Evolutionary conservation across 1,140 invertebrate species (phyloP).

Genomic region (Daktulosphaira vitifoliae): DNA sequence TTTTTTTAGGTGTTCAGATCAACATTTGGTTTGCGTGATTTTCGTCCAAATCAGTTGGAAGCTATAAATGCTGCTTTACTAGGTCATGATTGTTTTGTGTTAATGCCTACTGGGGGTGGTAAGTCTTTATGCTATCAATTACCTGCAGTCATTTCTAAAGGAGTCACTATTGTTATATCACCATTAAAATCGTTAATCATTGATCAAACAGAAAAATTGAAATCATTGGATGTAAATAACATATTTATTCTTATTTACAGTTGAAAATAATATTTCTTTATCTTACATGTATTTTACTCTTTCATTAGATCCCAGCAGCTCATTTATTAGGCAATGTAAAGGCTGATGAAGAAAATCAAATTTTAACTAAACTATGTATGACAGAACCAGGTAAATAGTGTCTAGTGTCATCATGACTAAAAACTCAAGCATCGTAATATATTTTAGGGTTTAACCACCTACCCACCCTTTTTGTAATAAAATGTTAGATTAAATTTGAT

Average conservation of each 20-base stretch:
- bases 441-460: too few relatives aligned
- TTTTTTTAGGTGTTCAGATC: slow-evolving; percentile 52
- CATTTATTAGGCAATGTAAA: slow-evolving; percentile 62
- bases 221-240: slow-evolving; percentile 69
- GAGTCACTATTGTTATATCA: slow-evolving; percentile 89
- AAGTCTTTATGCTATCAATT: slow-evolving; percentile 96
- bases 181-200: slow-evolving; percentile 89
- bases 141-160: slow-evolving; percentile 61
- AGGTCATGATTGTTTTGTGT: slow-evolving; percentile 81
- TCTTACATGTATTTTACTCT: neutral
- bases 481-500: too few relatives aligned
- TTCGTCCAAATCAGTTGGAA: slow-evolving; percentile 86
- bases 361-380: slow-evolving; percentile 56
- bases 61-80: slow-evolving; percentile 88
- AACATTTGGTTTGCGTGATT: slow-evolving; percentile 77
- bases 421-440: too few relatives aligned
- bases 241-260: slow-evolving; percentile 40
- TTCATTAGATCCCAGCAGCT: slow-evolving; percentile 61
- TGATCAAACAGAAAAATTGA: slow-evolving; percentile 86
- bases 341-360: slow-evolving; percentile 49
- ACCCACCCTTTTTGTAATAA: too few relatives aligned
- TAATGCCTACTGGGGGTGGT: slow-evolving; percentile 98
- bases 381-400: slow-evolving; percentile 35
- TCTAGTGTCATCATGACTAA: neutral
- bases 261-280: neutral